phyloP scores from a whole-genome alignment of 2,113 vertebrate species.

The Cygnus atratus region DNA sequence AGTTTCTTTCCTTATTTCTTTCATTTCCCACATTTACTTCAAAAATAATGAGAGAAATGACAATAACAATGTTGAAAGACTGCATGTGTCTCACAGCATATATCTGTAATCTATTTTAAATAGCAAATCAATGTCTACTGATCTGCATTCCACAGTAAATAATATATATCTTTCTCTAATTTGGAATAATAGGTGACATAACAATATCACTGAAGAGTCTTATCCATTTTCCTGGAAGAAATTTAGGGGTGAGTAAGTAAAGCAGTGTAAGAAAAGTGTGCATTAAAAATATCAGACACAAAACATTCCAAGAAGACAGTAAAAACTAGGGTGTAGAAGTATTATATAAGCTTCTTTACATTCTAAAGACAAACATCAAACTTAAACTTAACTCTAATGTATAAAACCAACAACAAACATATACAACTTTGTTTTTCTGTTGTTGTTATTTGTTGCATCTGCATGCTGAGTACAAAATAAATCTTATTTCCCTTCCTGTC shows the following conservation, averaged over 20 bases:
- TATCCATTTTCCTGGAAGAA: neutral
- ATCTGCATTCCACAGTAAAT: neutral
- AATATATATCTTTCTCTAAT: neutral
- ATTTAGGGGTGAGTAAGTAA: neutral
- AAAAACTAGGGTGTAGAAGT: neutral
- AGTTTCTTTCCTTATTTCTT: neutral
- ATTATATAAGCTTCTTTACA: neutral
- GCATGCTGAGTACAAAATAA: neutral
- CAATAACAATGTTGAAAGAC: neutral
- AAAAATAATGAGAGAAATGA: neutral
- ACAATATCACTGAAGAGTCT: neutral
- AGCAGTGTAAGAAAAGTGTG: neutral
- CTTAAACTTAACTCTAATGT: neutral
- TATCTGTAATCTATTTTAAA: neutral
- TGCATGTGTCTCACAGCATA: neutral
- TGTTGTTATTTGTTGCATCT: neutral
- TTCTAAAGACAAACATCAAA: neutral
- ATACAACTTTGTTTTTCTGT: neutral
- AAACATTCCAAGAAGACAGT: neutral
- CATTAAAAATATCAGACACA: neutral
- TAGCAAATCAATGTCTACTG: neutral
- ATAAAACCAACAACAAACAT: neutral
- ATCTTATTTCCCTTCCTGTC: neutral
- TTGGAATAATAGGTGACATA: neutral
- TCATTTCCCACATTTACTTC: neutral